Percentiles rank a stretch among this genome's conserved stretches.
Evolutionary conservation across 2,113 vertebrate genomes (phyloP).

Genomic region (Cyprinodon tularosa): DNA sequence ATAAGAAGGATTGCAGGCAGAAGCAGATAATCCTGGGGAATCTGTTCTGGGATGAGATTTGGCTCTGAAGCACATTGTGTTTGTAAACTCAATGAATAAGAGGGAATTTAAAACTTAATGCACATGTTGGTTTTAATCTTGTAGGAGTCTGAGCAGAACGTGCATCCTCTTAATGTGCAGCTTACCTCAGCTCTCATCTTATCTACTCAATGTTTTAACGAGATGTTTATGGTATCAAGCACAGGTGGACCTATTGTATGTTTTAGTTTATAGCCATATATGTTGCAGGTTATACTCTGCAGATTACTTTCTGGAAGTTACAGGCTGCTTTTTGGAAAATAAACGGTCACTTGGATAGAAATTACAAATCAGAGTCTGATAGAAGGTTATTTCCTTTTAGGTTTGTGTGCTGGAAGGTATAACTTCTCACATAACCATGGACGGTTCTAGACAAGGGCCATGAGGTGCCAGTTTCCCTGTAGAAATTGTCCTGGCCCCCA

Average conservation of each 20-base stretch:
- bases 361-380: no score
- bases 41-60: slow-evolving; percentile 58
- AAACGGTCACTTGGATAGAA: no score
- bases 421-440: no score
- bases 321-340: not conserved
- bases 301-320: not conserved
- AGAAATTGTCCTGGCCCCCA: no score
- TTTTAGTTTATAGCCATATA: not conserved
- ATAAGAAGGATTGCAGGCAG: slow-evolving; percentile 59
- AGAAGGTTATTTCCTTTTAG: no score
- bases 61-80: slow-evolving; percentile 30
- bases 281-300: not conserved
- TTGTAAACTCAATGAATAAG: slow-evolving; percentile 21
- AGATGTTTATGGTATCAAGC: not conserved
- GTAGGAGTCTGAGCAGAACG: not conserved
- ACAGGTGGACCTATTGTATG: not conserved
- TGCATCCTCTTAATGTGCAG: not conserved
- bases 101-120: slow-evolving; percentile 15
- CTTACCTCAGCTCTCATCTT: not conserved
- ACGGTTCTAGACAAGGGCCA: no score
- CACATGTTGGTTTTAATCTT: slow-evolving; percentile 7
- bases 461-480: no score
- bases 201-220: not conserved
- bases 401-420: no score
- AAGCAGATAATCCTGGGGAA: slow-evolving; percentile 55